A percentile compares a stretch with the other conserved stretches of the same genome.
These are phyloP conservation scores for Notocelia uddmanniana DNA, from an alignment of 2,888 invertebrate species.

Conservation along the genomic window DNA sequence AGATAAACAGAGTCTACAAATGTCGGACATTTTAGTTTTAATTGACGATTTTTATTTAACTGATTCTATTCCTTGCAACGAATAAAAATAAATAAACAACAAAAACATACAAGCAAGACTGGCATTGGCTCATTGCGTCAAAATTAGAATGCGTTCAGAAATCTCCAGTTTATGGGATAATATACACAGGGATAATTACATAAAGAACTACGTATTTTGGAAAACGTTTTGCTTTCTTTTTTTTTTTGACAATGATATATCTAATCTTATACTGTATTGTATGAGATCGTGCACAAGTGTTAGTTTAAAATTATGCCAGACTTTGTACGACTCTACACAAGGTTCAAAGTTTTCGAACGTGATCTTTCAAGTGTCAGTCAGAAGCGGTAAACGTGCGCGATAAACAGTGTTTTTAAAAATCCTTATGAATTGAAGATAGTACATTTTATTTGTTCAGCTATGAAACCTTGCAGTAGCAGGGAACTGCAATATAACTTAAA, in stretches of 20 bases:
- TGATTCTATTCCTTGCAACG: not conserved
- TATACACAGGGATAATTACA: not conserved
- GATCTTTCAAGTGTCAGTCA: not conserved
- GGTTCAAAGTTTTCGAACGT: not conserved
- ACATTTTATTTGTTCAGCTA: too few species aligned
- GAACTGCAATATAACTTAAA: too few species aligned
- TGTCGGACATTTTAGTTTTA: conserved; percentile 50
- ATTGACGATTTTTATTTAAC: not conserved
- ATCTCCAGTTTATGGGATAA: not conserved
- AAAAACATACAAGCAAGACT: not conserved
- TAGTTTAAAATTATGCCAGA: too few species aligned
- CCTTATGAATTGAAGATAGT: too few species aligned
- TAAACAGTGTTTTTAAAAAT: too few species aligned
- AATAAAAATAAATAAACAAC: not conserved
- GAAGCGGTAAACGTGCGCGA: not conserved
- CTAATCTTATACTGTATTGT: too few species aligned
- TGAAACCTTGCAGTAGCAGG: too few species aligned
- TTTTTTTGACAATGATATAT: not conserved
- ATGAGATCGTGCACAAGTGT: too few species aligned
- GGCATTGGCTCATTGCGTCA: too few species aligned
- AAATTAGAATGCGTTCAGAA: conserved; percentile 3
- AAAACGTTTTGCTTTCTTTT: not conserved
- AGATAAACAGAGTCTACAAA: conserved; percentile 63
- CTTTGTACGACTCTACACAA: too few species aligned
- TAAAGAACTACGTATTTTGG: not conserved